Base-by-base conservation (phyloP, 1,140 invertebrate genomes). In the Orchestia grillus region DNA sequence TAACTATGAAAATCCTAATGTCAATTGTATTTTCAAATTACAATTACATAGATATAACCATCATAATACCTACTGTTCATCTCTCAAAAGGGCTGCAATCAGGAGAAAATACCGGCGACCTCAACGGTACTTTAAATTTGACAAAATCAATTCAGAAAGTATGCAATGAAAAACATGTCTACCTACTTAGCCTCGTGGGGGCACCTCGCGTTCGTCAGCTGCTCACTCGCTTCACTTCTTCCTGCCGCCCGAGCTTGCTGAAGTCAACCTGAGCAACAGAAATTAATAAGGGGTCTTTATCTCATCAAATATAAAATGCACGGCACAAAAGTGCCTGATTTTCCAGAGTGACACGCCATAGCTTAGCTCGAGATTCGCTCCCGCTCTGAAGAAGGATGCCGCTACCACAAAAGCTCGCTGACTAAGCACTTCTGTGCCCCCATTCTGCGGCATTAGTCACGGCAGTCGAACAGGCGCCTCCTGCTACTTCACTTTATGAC, bases 401-500 rank as follows among this genome's bases (percentile, higher is more conserved):
- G 41, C 92, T 40, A 0, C 44, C 41, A 94, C 44, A 94, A 94
- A 94, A 94, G 92, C 43, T 0, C n/a, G 92, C 92, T 94, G 92
- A 94, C 92, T 94, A 94, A 94, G 92, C 92, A 94, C 92, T 94
- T 94, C 92, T 94, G 43, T 44, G 92, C 43, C 36, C 43, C 92
- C 92, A 94, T 94, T 94, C 92, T 94, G 40, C 40, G 44, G 92
- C 92, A 94, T 94, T 94, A 94, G 92, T 94, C 92, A 94, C 92
- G 92, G 43, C 92, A 94, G 92, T 94, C 92, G 43, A 94, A 94
- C 44, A 94, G 92, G 92, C 44, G 92, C 92, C 92, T 94, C 92
- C 92, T 94, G 92, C 92, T 44, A 94, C 92, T 94, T 94, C 92
- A 94, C 92, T 94, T 94, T 94, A 94, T 94, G 92, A 94, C 92